Evolutionary conservation across 2,888 invertebrate species (phyloP).

Genomic region (Sphinx pinastri): DNA sequence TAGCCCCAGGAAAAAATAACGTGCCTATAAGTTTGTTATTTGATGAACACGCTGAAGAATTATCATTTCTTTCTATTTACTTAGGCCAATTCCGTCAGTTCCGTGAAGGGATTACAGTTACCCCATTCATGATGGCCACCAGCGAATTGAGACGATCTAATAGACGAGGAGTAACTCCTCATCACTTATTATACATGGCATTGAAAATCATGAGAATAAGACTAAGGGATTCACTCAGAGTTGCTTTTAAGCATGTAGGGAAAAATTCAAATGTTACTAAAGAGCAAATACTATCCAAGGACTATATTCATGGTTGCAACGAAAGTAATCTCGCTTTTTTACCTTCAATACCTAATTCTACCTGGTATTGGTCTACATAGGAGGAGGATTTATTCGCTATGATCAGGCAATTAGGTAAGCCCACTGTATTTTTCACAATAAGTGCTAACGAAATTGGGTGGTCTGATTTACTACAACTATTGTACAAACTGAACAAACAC

Average conservation of each 20-base stretch:
- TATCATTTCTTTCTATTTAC: background rate
- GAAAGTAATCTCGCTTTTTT: slow-evolving; percentile 45
- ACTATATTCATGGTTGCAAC: slow-evolving; percentile 44
- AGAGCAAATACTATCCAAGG: slow-evolving; percentile 42
- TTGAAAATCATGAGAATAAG: slow-evolving; percentile 34
- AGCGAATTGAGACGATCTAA: slow-evolving; percentile 19
- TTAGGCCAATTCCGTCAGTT: background rate
- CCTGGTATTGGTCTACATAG: slow-evolving; percentile 49
- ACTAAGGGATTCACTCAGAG: slow-evolving; percentile 30
- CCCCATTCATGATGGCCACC: slow-evolving; percentile 11
- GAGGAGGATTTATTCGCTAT: slow-evolving; percentile 48
- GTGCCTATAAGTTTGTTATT: background rate
- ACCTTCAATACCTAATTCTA: slow-evolving; percentile 49
- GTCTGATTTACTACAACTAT: background rate
- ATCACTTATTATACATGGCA: slow-evolving; percentile 31
- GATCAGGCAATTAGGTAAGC: slow-evolving; percentile 49
- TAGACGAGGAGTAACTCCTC: slow-evolving; percentile 22
- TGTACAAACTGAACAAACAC: slow-evolving; percentile 13
- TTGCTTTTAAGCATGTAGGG: slow-evolving; percentile 38
- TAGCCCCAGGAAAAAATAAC: slow-evolving; percentile 38
- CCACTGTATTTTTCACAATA: slow-evolving; percentile 43
- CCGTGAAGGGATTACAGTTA: slow-evolving; percentile 7
- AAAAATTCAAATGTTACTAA: slow-evolving; percentile 43
- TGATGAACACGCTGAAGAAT: background rate
- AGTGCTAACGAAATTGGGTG: slow-evolving; percentile 56